Evolutionary conservation across 2,113 vertebrate genomes (phyloP).

Genomic region (Diphyllodes magnificus): DNA sequence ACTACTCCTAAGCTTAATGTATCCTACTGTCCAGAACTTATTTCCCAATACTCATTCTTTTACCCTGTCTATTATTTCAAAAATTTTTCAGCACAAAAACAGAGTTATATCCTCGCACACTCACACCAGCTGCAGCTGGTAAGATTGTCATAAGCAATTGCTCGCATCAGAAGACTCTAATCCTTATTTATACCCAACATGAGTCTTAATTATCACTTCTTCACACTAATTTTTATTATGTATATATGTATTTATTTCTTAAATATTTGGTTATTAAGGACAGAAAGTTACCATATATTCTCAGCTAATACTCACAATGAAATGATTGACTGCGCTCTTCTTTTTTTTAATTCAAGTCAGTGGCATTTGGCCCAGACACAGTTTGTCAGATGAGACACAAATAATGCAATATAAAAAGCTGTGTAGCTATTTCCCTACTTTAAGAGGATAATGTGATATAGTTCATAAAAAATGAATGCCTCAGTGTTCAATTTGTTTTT

Average conservation of each 20-base stretch:
- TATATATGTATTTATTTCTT: neutral
- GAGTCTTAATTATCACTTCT: neutral
- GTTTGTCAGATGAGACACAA: neutral
- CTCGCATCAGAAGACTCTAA: neutral
- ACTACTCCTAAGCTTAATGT: neutral
- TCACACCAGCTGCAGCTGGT: neutral
- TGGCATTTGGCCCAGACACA: neutral
- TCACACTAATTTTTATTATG: neutral
- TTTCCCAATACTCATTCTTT: neutral
- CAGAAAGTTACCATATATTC: neutral
- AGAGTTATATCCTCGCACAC: neutral
- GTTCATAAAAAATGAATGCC: neutral
- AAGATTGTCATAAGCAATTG: neutral
- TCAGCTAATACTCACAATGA: neutral
- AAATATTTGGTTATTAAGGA: neutral
- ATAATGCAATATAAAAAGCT: neutral
- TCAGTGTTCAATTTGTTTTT: neutral
- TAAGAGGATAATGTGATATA: neutral
- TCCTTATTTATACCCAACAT: neutral
- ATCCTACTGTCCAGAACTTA: neutral
- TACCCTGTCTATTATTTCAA: neutral
- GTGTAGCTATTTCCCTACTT: neutral
- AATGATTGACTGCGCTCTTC: neutral
- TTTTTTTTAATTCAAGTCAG: neutral
- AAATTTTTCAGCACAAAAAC: neutral